phyloP scores from a whole-genome alignment of 2,797 vertebrate genomes.

The Poeciliopsis infans region DNA sequence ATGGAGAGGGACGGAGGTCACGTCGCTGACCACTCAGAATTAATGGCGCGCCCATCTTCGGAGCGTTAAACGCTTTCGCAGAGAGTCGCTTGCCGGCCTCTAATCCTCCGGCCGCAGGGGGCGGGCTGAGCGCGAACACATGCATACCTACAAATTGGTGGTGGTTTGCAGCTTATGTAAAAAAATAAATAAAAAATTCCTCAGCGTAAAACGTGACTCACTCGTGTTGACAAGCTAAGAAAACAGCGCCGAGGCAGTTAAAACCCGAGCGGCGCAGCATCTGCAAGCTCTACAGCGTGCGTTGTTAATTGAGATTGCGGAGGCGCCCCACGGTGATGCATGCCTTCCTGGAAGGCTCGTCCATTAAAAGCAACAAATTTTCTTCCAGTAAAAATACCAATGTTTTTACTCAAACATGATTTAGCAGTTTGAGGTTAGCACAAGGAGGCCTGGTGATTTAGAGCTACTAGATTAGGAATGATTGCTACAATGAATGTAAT shows the following conservation, averaged over 20 bases:
- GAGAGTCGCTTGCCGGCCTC: slow-evolving; percentile 72
- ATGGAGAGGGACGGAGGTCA: slow-evolving; percentile 63
- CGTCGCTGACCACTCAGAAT: slow-evolving; percentile 71
- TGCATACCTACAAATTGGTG: slow-evolving; percentile 29
- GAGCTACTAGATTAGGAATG: slow-evolving; percentile 20
- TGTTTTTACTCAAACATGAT: slow-evolving; percentile 41
- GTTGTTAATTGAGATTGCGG: slow-evolving; percentile 37
- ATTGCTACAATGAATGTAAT: slow-evolving; percentile 18
- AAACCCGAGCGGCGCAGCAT: slow-evolving; percentile 13
- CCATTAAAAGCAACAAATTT: slow-evolving; percentile 36
- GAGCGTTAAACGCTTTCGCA: slow-evolving; percentile 78
- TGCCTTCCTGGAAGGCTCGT: slow-evolving; percentile 44
- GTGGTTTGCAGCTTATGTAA: slow-evolving; percentile 33
- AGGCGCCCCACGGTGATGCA: slow-evolving; percentile 24
- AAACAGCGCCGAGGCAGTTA: slow-evolving; percentile 9
- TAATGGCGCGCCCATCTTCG: slow-evolving; percentile 69
- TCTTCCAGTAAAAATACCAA: slow-evolving; percentile 28
- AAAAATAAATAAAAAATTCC: neutral
- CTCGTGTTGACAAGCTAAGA: slow-evolving; percentile 26
- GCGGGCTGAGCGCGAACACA: slow-evolving; percentile 39
- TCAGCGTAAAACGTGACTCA: slow-evolving; percentile 46
- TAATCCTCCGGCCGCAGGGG: slow-evolving; percentile 53
- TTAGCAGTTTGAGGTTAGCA: slow-evolving; percentile 35
- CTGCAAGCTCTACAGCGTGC: slow-evolving; percentile 41
- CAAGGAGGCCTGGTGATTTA: slow-evolving; percentile 16